A percentile compares a stretch with the other conserved stretches of the same genome.
These are phyloP conservation scores for Dryadula phaetusa DNA, from an alignment of 2,888 invertebrate species.

Conservation along the genomic window DNA sequence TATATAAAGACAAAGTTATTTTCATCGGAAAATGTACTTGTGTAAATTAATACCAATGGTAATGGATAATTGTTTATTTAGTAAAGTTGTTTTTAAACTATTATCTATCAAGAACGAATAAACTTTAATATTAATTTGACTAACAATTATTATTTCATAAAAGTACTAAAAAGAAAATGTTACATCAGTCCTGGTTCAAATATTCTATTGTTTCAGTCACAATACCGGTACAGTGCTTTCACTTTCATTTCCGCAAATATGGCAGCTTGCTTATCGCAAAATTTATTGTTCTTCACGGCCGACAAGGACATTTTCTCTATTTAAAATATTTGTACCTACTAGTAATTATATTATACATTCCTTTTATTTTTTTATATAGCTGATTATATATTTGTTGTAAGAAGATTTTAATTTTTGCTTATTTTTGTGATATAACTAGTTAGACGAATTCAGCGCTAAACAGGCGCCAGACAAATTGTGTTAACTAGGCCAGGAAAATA, in stretches of 20 bases:
- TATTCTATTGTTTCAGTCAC: slow-evolving; percentile 38
- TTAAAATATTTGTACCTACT: no score
- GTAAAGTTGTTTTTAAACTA: no score
- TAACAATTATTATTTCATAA: not conserved
- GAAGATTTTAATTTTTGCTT: no score
- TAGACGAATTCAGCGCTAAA: not conserved
- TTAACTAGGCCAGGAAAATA: not conserved
- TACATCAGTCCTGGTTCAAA: slow-evolving; percentile 16
- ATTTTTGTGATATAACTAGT: not conserved
- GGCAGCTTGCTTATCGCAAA: slow-evolving; percentile 61
- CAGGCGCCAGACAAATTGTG: not conserved
- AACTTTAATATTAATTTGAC: not conserved
- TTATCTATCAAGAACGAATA: no score
- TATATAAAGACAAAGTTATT: no score
- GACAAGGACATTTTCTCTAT: slow-evolving; percentile 68
- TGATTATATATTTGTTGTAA: no score
- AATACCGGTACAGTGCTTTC: slow-evolving; percentile 59
- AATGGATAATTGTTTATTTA: no score
- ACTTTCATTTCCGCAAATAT: slow-evolving; percentile 71
- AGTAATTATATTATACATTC: no score
- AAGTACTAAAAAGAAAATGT: not conserved
- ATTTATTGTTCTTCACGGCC: slow-evolving; percentile 64
- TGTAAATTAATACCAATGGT: no score
- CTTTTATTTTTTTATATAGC: no score
- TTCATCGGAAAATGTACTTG: no score